Evolutionary conservation across 2,888 invertebrate species (phyloP).

Genomic region (Tachystola acroxantha): DNA sequence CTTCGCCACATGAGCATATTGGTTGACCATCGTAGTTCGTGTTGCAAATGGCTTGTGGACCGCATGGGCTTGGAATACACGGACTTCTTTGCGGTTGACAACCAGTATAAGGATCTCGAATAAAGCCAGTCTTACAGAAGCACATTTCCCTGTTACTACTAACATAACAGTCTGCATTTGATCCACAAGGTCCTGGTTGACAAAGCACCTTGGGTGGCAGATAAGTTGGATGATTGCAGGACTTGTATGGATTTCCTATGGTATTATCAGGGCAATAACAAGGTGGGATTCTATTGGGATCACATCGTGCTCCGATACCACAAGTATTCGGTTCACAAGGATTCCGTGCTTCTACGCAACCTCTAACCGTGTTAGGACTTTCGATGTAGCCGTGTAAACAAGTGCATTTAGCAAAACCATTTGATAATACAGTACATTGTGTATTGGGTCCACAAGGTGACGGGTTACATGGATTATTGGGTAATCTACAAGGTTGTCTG

Average conservation of each 20-base stretch:
- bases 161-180: constrained; percentile 90
- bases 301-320: constrained; percentile 87
- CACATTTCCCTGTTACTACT: constrained; percentile 90
- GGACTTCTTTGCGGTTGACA: constrained; percentile 84
- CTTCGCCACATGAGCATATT: constrained; percentile 85
- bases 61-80: constrained; percentile 89
- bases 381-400: constrained; percentile 90
- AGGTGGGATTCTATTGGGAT: constrained; percentile 86
- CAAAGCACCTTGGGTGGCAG: constrained; percentile 81
- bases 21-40: constrained; percentile 83
- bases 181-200: constrained; percentile 89
- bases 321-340: constrained; percentile 91
- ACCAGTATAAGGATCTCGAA: constrained; percentile 89
- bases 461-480: constrained; percentile 88
- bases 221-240: constrained; percentile 79
- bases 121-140: constrained; percentile 86
- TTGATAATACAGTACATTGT: constrained; percentile 86
- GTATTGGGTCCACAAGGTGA: constrained; percentile 94
- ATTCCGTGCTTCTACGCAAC: constrained; percentile 87
- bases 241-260: constrained; percentile 89
- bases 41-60: constrained; percentile 85
- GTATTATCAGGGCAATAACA: constrained; percentile 92
- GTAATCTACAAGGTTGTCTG: constrained; percentile 82
- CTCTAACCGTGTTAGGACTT: constrained; percentile 92
- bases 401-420: constrained; percentile 92